A percentile compares a stretch with the other conserved stretches of the same genome.
phyloP scores from a whole-genome alignment of 2,888 invertebrate genomes.

The Phania funesta region DNA sequence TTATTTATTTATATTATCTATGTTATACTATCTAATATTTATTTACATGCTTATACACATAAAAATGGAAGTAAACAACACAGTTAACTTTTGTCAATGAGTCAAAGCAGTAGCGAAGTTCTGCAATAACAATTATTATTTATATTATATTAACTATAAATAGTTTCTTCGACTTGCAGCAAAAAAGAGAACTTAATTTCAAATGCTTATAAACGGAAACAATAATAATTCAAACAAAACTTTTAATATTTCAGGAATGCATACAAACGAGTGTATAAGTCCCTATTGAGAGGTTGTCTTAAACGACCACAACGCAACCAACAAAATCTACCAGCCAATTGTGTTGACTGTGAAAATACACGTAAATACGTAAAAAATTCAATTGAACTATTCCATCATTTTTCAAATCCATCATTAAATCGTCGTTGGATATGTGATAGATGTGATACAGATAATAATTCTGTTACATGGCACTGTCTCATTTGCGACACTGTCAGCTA shows the following conservation, averaged over 20 bases:
- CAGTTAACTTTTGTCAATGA: neutral
- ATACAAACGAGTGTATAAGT: constrained; percentile 79
- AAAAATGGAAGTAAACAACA: neutral
- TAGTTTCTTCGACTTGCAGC: neutral
- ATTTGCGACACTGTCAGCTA: constrained; percentile 80
- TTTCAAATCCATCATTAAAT: constrained; percentile 80
- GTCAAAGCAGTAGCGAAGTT: neutral
- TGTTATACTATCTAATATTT: neutral
- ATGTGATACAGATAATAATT: constrained; percentile 79
- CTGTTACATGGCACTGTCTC: constrained; percentile 81
- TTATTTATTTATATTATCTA: too few species aligned
- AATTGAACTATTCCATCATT: constrained; percentile 79
- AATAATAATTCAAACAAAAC: constrained; percentile 36
- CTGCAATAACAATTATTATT: neutral
- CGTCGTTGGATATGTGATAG: constrained; percentile 80
- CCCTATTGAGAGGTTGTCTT: constrained; percentile 78
- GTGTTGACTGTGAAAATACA: constrained; percentile 79
- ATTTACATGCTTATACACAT: neutral
- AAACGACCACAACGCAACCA: constrained; percentile 79
- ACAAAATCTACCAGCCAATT: constrained; percentile 77
- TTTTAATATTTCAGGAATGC: constrained; percentile 76
- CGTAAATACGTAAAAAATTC: constrained; percentile 79
- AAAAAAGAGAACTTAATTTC: neutral
- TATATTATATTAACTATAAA: neutral
- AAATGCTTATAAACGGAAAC: neutral